Evolutionary conservation across 2,797 vertebrate species (phyloP).

Genomic region (Anguilla anguilla): DNA sequence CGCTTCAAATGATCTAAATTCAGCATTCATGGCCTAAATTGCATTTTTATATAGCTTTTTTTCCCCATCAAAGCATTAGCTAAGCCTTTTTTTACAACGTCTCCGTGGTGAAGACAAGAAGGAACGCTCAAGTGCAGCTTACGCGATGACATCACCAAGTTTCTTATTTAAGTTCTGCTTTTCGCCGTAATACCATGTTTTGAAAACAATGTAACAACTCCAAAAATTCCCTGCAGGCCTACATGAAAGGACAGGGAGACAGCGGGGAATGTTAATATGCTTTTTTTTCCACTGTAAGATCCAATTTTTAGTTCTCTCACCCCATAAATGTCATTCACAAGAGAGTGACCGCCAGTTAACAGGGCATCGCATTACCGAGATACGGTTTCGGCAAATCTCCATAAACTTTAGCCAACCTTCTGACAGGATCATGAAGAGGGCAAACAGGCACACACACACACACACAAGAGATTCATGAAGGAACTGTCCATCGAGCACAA

Average conservation of each 20-base stretch:
- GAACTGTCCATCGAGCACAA: constrained; percentile 37
- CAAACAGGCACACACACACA: background rate
- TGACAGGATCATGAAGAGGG: background rate
- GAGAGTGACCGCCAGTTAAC: constrained; percentile 35
- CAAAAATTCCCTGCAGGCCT: constrained; percentile 22
- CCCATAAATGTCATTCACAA: constrained; percentile 40
- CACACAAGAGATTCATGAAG: constrained; percentile 12
- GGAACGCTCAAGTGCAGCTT: background rate
- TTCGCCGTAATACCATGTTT: background rate
- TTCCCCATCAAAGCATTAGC: background rate
- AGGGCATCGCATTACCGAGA: constrained; percentile 43
- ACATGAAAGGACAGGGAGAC: constrained; percentile 32
- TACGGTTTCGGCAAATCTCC: constrained; percentile 38
- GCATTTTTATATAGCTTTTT: background rate
- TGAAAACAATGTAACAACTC: constrained; percentile 32
- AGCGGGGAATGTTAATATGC: constrained; percentile 48
- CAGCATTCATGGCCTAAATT: background rate
- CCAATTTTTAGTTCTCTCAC: constrained; percentile 32
- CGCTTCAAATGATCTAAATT: background rate
- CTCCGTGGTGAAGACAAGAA: background rate
- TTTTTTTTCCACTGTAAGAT: constrained; percentile 35
- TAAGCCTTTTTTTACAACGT: background rate
- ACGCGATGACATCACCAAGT: background rate
- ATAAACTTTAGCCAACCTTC: constrained; percentile 45
- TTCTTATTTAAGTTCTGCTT: constrained; percentile 17